phyloP scores from a whole-genome alignment of 37 sponge, comb jelly and placozoan species.

The Aplysina aerophoba region DNA sequence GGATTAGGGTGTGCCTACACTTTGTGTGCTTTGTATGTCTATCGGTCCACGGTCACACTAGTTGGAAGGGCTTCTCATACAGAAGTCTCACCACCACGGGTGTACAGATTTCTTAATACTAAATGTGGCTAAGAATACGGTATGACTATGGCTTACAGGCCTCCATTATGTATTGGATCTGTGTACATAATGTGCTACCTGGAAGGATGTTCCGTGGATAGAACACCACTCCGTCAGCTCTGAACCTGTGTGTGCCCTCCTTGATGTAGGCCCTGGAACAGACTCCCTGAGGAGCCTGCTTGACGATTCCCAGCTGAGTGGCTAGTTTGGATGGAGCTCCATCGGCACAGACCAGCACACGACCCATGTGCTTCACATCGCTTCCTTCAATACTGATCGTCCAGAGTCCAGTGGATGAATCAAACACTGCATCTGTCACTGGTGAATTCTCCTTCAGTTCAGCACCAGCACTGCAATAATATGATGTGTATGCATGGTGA shows the following conservation, averaged over 20 bases:
- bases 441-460: slow-evolving; percentile 50
- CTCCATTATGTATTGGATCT: no score
- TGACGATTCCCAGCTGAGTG: slow-evolving; percentile 56
- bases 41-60: no score
- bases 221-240: slow-evolving; percentile 69
- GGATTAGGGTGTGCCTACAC: no score
- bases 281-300: slow-evolving; percentile 46
- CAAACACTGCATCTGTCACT: slow-evolving; percentile 54
- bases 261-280: slow-evolving; percentile 64
- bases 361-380: slow-evolving; percentile 33
- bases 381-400: slow-evolving; percentile 51
- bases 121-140: no score
- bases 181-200: slow-evolving; percentile 18
- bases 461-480: slow-evolving; percentile 46
- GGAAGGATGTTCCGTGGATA: slow-evolving; percentile 49
- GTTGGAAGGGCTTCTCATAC: no score
- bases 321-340: slow-evolving; percentile 67
- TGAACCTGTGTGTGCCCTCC: slow-evolving; percentile 68
- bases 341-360: slow-evolving; percentile 77
- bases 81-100: no score
- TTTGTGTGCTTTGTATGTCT: no score
- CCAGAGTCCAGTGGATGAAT: slow-evolving; percentile 55
- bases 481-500: no score
- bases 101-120: no score
- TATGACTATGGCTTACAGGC: no score